Base-by-base conservation (phyloP, 1,140 invertebrate species). In the Chymomyza costata region DNA sequence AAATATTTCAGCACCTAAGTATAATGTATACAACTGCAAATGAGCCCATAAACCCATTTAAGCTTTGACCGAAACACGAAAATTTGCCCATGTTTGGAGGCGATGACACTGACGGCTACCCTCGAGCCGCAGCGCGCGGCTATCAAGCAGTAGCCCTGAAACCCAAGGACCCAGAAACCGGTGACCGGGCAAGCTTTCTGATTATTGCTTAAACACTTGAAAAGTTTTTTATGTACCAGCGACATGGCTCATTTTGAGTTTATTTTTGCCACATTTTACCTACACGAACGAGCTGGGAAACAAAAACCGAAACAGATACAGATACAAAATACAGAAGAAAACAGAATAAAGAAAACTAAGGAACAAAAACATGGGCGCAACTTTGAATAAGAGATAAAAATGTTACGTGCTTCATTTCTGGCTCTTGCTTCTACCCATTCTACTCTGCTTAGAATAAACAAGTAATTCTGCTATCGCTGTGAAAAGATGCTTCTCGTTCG, bases 301-400 rank as follows among this genome's bases (percentile, higher is more conserved):
- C 18, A 31, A 2, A 14, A 6, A 3, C 16, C 17, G n/a, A 21
- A 31, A 41, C 11, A 1, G 6, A 11, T 0, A 50, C 34, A n/a
- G n/a, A n/a, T n/a, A n/a, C n/a, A n/a, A n/a, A n/a, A 34, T 34
- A 11, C 31, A 6, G n/a, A 34, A 34, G 13, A 34, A 34, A 34
- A 34, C 3, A 5, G 13, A 34, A 34, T 6, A 34, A 5, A n/a
- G n/a, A 6, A 5, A 39, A 45, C 53, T 2, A 11, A 13, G 7
- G 1, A n/a, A 45, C 38, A 57, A 44, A 51, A 44, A 16, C 7
- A 37, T 39, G 52, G 70, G 55, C 55, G 55, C 52, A 67, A 74
- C 71, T 80, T 80, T 78, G 67, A 78, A 78, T 78, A 80, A 67
- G 48, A 78, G 67, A 78, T 78, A 78, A 80, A 80, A 80, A 70